Conservation (phyloP, 2,888 invertebrate genomes). For the Augiades crinisus region DNA sequence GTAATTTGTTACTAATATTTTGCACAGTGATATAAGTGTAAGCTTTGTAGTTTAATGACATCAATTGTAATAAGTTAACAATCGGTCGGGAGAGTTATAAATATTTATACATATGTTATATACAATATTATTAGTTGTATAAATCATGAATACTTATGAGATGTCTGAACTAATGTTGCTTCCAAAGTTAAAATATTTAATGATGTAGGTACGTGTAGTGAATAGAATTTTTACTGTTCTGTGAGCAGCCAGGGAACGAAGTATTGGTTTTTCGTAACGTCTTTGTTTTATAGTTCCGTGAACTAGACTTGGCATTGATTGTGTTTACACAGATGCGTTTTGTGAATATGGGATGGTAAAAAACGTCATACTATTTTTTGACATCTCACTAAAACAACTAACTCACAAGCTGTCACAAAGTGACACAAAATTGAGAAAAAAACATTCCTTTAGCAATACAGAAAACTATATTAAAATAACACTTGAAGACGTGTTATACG, state of each 20-base stretch:
- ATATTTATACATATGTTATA: constrained; percentile 77
- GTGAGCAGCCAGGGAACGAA: constrained; percentile 4
- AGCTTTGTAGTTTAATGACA: constrained; percentile 21
- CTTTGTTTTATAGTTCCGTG: no score
- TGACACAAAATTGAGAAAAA: no score
- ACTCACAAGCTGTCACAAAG: no score
- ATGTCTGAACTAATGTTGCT: constrained; percentile 71
- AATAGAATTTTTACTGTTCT: constrained; percentile 15
- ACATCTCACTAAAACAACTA: no score
- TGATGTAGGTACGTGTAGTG: constrained; percentile 41
- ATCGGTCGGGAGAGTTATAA: constrained; percentile 53
- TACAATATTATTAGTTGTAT: constrained; percentile 68
- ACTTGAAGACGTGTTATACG: no score
- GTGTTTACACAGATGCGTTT: no score
- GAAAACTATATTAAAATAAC: no score
- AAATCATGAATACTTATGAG: constrained; percentile 70
- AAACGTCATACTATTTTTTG: no score
- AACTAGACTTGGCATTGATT: no score
- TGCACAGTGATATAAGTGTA: constrained; percentile 22
- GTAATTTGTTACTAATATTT: constrained; percentile 14
- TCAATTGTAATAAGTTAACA: constrained; percentile 73
- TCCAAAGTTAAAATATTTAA: constrained; percentile 59
- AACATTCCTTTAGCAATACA: no score
- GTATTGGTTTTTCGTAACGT: no score
- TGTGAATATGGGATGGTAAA: no score